Conservation (phyloP, 2,113 vertebrate genomes). For the Poeciliopsis prolifica region DNA sequence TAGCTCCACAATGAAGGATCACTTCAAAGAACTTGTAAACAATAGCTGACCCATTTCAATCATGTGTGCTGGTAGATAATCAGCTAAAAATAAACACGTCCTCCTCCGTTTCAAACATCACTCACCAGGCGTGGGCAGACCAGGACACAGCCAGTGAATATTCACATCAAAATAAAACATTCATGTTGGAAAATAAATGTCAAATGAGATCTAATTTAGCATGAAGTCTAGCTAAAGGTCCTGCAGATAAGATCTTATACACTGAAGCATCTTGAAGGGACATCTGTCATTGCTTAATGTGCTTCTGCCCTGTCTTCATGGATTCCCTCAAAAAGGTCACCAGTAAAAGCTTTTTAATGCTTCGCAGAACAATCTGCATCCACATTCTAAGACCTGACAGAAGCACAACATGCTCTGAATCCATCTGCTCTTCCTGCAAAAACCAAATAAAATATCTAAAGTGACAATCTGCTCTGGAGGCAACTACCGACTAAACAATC, state of each 20-base stretch:
- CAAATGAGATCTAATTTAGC: slow-evolving; percentile 76
- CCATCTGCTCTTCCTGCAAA: slow-evolving; percentile 7
- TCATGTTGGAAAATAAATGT: slow-evolving; percentile 75
- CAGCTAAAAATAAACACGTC: slow-evolving; percentile 75
- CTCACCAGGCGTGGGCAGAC: slow-evolving; percentile 40
- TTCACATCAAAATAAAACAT: slow-evolving; percentile 73
- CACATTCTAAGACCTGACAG: slow-evolving; percentile 34
- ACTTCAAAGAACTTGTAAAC: slow-evolving; percentile 82
- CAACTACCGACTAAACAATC: slow-evolving; percentile 10
- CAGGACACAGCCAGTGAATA: slow-evolving; percentile 44
- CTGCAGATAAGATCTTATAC: slow-evolving; percentile 51
- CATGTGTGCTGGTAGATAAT: slow-evolving; percentile 68
- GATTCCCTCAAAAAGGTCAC: slow-evolving; percentile 69
- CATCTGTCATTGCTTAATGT: slow-evolving; percentile 52
- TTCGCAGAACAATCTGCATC: slow-evolving; percentile 48
- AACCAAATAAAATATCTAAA: neutral
- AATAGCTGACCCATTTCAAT: slow-evolving; percentile 76
- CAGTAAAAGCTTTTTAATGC: slow-evolving; percentile 59
- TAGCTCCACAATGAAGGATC: slow-evolving; percentile 74
- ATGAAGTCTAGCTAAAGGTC: slow-evolving; percentile 64
- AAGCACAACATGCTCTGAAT: slow-evolving; percentile 16
- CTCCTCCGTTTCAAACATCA: slow-evolving; percentile 52
- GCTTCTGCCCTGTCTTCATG: slow-evolving; percentile 26
- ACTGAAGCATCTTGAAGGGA: slow-evolving; percentile 48
- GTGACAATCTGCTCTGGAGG: neutral